Percentiles rank a stretch among this genome's conserved stretches.
Evolutionary conservation across 2,888 invertebrate species (phyloP).

Genomic region (Synanthedon vespiformis): DNA sequence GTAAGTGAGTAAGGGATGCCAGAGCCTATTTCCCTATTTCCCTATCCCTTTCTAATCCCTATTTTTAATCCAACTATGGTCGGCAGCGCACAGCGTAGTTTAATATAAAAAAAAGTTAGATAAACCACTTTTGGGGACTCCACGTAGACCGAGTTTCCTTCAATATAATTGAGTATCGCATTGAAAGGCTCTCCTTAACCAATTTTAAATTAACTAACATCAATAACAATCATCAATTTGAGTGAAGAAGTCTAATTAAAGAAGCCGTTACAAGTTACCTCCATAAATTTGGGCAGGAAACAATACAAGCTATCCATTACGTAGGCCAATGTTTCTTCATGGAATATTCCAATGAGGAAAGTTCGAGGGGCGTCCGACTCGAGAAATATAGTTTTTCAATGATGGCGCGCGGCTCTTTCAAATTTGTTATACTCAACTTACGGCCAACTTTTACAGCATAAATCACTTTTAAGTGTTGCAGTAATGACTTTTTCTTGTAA

Average conservation of each 20-base stretch:
- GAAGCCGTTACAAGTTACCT: conserved; percentile 69
- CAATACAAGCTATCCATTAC: conserved; percentile 66
- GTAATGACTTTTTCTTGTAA: background rate
- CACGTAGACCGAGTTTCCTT: conserved; percentile 17
- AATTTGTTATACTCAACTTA: conserved; percentile 40
- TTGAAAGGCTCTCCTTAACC: conserved; percentile 30
- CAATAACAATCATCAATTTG: conserved; percentile 67
- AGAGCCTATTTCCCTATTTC: too few relatives aligned
- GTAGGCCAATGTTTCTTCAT: conserved; percentile 49
- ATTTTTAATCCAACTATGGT: too few relatives aligned
- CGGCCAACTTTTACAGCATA: conserved; percentile 27
- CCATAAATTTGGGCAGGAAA: conserved; percentile 65
- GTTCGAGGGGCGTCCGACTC: conserved; percentile 38
- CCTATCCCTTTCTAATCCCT: too few relatives aligned
- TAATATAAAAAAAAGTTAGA: too few relatives aligned
- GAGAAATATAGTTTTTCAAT: conserved; percentile 64
- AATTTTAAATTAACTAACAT: conserved; percentile 54
- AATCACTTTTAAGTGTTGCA: conserved; percentile 28
- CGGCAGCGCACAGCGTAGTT: too few relatives aligned
- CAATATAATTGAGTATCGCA: conserved; percentile 28
- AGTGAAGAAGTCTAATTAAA: conserved; percentile 67
- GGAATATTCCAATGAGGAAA: conserved; percentile 62
- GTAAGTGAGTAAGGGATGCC: too few relatives aligned
- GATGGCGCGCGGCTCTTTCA: conserved; percentile 34
- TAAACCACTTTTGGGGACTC: background rate